Conservation (phyloP, 1,140 invertebrate species). For the Megathymus violae region DNA sequence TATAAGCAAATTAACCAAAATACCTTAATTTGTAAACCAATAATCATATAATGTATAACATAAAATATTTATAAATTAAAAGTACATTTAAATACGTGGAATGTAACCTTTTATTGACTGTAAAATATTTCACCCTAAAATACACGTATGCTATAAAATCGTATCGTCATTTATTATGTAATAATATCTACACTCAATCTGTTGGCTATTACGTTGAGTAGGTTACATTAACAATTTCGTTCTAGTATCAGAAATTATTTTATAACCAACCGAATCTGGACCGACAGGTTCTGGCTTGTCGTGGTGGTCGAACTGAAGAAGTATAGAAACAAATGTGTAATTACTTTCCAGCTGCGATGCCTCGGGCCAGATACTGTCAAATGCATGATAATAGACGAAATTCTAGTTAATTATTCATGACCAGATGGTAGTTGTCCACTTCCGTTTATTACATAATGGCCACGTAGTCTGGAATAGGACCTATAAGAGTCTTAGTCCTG, state of each 20-base stretch:
- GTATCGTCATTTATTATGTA: no score
- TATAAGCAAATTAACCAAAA: no score
- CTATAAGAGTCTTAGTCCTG: no score
- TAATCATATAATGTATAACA: no score
- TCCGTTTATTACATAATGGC: not conserved
- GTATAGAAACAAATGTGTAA: not conserved
- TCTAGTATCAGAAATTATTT: not conserved
- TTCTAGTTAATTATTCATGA: not conserved
- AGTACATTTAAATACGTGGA: no score
- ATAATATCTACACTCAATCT: not conserved
- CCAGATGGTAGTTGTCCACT: not conserved
- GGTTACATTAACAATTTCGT: not conserved
- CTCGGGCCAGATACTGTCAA: not conserved
- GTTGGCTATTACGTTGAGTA: not conserved
- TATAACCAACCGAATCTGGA: not conserved
- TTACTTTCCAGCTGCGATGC: not conserved
- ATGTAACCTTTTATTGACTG: no score
- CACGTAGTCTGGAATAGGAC: not conserved
- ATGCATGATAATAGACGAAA: not conserved
- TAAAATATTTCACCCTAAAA: no score
- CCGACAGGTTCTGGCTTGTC: not conserved
- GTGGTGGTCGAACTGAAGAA: not conserved
- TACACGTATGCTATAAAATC: no score
- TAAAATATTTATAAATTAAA: no score
- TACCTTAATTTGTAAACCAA: no score